Evolutionary conservation across 2,888 invertebrate genomes (phyloP), one percentile per base, ranked within the genome.

Genomic region (Heterodera filipjevi): DNA sequence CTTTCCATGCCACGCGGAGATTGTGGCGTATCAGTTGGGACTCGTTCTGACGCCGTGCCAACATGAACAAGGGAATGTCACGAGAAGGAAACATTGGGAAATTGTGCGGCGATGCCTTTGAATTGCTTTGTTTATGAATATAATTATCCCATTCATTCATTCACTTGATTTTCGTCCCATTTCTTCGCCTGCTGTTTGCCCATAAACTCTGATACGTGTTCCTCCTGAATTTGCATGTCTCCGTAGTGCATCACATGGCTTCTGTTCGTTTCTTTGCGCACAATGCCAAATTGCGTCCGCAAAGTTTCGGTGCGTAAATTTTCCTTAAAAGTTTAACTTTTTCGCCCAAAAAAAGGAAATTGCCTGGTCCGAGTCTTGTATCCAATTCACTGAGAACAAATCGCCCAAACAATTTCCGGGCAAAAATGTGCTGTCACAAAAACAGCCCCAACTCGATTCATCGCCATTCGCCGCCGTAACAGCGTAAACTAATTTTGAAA

Each of bases 371-470:
- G 91, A 90, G 86, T 92, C 92, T 85, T 92, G 90, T 92, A 92
- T 92, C 92, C 92, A 93, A 78, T 90, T 92, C 30, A 92, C 92
- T 83, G 92, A 92, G 89, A 92, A 92, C 5, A 92, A 90, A 88
- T 92, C 92, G 16, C 92, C 92, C 10, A 92, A 90, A 86, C 91
- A 89, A 19, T 71, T 71, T 3, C 85, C 75, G 22, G 82, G 82
- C 70, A 84, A 73, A 16, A 77, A 35, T 68, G 70, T 32, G 1
- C 90, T 89, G 85, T 92, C 92, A 85, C 89, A 92, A 86, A 92
- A 92, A 81, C 92, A 92, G 70, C 92, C 92, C 86, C 91, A 92
- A 0, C 92, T 92, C 14, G 91, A 91, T 86, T 92, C 92, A n/a
- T 90, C 86, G 1, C 90, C 87, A 86, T 92, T 92, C 30, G 92